phyloP scores from a whole-genome alignment of 2,888 invertebrate species.

The Cryptus armator region DNA sequence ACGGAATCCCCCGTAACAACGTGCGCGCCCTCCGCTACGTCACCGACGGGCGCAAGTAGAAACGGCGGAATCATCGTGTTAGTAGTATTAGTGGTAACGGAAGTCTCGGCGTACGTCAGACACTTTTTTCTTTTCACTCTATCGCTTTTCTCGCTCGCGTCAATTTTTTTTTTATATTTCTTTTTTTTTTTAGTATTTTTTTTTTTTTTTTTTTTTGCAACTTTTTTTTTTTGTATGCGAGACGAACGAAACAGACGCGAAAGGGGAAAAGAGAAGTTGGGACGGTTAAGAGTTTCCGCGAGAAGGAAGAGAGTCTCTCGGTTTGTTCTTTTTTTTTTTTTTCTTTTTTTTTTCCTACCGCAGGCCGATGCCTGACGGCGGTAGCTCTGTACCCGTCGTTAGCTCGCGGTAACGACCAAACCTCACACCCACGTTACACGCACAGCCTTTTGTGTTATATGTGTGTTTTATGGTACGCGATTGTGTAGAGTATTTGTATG shows the following conservation, averaged over 20 bases:
- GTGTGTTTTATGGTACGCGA: background rate
- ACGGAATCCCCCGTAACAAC: conserved; percentile 65
- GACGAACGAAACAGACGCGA: conserved; percentile 30
- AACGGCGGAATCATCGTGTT: background rate
- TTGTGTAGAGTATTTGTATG: background rate
- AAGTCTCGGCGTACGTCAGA: background rate
- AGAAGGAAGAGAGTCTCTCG: conserved; percentile 19
- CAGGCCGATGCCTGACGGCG: conserved; percentile 54
- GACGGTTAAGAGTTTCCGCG: background rate
- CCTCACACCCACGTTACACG: conserved; percentile 65
- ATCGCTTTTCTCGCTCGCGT: background rate
- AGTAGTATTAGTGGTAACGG: background rate
- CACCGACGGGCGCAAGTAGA: conserved; percentile 16
- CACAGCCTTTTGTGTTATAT: conserved; percentile 16
- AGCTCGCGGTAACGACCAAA: conserved; percentile 75
- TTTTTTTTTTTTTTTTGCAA: conserved; percentile 35
- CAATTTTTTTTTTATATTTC: background rate
- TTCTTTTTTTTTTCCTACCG: conserved; percentile 18
- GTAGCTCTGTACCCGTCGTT: conserved; percentile 70
- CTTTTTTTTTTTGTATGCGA: conserved; percentile 46
- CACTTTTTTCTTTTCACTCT: background rate
- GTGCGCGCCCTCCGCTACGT: conserved; percentile 51
- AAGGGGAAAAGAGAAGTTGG: background rate
- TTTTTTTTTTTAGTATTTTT: background rate
- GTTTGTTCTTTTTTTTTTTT: background rate